phyloP scores from a whole-genome alignment of 92 coral and sea anemone species.

The Umimayanthus kanabou region DNA sequence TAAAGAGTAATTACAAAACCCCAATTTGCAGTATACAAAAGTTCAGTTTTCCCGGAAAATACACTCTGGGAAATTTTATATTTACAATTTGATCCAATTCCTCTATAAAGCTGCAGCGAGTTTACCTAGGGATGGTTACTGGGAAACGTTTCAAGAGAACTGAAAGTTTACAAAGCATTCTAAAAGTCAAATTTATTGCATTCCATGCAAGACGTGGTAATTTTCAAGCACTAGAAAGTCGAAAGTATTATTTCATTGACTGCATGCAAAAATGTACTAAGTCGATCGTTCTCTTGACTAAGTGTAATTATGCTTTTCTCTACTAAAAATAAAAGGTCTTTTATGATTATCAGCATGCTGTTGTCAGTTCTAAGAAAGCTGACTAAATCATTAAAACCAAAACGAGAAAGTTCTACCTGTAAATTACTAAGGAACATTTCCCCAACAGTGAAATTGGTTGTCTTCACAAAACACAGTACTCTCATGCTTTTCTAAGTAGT shows the following conservation, averaged over 20 bases:
- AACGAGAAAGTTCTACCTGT: not conserved
- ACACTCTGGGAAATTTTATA: not conserved
- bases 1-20: not conserved
- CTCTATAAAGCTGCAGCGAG: not conserved
- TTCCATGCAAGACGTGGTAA: not conserved
- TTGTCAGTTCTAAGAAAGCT: not conserved
- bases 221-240: not conserved
- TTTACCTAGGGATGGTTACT: not conserved
- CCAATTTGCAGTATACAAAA: not conserved
- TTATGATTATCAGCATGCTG: too few relatives aligned
- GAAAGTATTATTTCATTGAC: not conserved
- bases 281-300: too few relatives aligned
- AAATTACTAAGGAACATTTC: not conserved
- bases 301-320: too few relatives aligned
- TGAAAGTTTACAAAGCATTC: too few relatives aligned
- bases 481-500: not conserved
- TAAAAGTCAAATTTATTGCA: too few relatives aligned
- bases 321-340: too few relatives aligned
- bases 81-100: not conserved
- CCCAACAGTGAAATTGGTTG: not conserved
- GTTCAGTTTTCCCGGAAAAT: not conserved
- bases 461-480: not conserved
- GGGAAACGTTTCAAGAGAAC: not conserved
- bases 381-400: not conserved
- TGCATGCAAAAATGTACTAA: not conserved